Evolutionary conservation across 1,140 invertebrate species (phyloP).

Genomic region (Calephelis virginiensis): DNA sequence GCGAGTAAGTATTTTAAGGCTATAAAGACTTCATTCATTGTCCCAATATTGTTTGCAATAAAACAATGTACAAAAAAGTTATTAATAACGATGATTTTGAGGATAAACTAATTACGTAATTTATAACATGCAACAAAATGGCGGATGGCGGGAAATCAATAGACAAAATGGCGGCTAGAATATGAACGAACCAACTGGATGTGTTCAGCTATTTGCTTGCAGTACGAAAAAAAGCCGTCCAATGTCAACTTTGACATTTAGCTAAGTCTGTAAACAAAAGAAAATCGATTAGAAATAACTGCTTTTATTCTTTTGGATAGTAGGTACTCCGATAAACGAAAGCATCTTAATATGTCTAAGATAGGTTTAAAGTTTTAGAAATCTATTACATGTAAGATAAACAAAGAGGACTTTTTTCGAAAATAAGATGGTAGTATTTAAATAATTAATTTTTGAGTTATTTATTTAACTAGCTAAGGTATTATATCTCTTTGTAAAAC

Average conservation of each 20-base stretch:
- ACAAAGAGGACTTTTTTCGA: too few species aligned
- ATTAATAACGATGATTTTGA: background rate
- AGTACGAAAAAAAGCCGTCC: conserved; percentile 76
- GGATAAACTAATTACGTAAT: conserved; percentile 14
- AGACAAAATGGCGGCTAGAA: conserved; percentile 51
- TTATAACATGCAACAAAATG: conserved; percentile 37
- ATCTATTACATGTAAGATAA: too few species aligned
- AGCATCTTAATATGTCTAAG: background rate
- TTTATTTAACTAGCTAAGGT: too few species aligned
- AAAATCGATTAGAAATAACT: conserved; percentile 29
- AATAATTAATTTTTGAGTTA: too few species aligned
- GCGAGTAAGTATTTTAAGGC: too few species aligned
- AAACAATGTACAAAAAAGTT: too few species aligned
- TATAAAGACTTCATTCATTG: too few species aligned
- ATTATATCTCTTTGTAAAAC: too few species aligned
- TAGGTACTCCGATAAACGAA: background rate
- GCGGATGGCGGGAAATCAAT: conserved; percentile 45
- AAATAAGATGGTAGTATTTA: background rate
- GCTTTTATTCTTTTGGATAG: background rate
- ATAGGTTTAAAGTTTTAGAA: too few species aligned
- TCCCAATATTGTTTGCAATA: too few species aligned
- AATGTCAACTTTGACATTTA: conserved; percentile 70
- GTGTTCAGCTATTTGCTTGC: conserved; percentile 76
- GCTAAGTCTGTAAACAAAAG: conserved; percentile 67
- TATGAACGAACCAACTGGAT: conserved; percentile 75